Conservation (phyloP, 2,113 vertebrate species). For the Dicerorhinus sumatrensis region DNA sequence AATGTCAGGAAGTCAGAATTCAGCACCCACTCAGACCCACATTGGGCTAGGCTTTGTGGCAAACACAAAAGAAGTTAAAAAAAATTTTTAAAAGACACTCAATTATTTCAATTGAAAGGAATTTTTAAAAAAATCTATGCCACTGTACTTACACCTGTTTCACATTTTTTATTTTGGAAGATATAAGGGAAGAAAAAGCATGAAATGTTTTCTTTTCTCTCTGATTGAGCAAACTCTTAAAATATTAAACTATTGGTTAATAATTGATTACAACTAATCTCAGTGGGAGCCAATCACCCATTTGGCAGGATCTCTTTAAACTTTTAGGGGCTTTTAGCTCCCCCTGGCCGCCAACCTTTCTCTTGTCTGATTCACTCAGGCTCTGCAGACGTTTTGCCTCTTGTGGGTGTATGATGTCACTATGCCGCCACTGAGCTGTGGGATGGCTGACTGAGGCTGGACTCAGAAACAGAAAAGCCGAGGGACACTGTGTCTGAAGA, state of each 20-base stretch:
- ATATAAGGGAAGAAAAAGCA: not conserved
- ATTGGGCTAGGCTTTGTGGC: fast-evolving
- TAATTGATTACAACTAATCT: constrained; percentile 75
- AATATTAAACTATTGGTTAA: constrained; percentile 76
- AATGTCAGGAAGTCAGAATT: not conserved
- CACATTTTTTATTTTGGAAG: not conserved
- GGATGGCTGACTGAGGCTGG: not conserved
- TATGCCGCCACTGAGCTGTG: fast-evolving
- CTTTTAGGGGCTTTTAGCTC: constrained; percentile 61
- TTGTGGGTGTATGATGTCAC: not conserved
- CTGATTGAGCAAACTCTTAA: constrained; percentile 69
- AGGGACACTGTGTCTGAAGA: fast-evolving
- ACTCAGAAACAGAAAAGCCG: not conserved
- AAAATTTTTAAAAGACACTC: not conserved
- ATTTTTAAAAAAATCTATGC: not conserved
- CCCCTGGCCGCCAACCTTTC: not conserved
- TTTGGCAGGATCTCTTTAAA: constrained; percentile 55
- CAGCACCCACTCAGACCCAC: not conserved
- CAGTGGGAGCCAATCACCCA: constrained; percentile 32
- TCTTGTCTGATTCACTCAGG: constrained; percentile 7
- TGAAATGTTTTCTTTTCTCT: constrained; percentile 57
- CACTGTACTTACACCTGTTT: not conserved
- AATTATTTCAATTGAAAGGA: not conserved
- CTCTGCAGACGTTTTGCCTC: not conserved
- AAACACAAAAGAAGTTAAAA: not conserved